Conservation (phyloP, 2,113 vertebrate species). For the Myiagra hebetior region DNA sequence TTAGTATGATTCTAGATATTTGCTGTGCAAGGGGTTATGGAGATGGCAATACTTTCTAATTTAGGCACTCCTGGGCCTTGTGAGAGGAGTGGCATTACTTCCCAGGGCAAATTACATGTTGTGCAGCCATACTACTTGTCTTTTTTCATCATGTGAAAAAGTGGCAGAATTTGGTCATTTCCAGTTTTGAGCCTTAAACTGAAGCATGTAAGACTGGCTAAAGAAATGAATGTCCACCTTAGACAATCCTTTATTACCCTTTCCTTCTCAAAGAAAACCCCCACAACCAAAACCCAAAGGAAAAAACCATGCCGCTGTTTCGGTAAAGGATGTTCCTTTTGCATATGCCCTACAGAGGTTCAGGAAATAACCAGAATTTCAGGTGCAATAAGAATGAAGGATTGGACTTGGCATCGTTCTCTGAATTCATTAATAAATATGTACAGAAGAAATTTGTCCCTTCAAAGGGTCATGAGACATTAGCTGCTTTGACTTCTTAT, state of each 20-base stretch:
- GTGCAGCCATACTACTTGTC: neutral
- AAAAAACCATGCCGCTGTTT: neutral
- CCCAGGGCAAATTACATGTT: neutral
- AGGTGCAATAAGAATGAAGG: neutral
- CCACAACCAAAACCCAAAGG: neutral
- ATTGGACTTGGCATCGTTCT: neutral
- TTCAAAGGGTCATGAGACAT: neutral
- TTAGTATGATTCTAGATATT: neutral
- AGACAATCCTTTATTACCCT: neutral
- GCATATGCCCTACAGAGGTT: neutral
- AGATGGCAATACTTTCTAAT: neutral
- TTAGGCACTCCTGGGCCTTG: neutral
- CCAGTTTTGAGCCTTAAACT: neutral
- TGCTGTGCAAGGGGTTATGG: neutral
- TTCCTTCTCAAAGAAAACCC: neutral
- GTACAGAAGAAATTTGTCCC: neutral
- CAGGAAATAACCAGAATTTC: neutral
- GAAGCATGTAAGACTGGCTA: neutral
- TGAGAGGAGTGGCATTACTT: neutral
- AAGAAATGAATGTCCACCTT: neutral
- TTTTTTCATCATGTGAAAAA: neutral
- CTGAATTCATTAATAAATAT: slow-evolving; percentile 29
- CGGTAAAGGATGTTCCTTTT: neutral
- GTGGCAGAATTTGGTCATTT: neutral
- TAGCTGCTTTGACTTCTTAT: slow-evolving; percentile 14